Percentiles rank a stretch among this genome's conserved stretches.
These are phyloP conservation scores for Cyclophora punctaria DNA, from an alignment of 2,888 invertebrate species.

Conservation along the genomic window DNA sequence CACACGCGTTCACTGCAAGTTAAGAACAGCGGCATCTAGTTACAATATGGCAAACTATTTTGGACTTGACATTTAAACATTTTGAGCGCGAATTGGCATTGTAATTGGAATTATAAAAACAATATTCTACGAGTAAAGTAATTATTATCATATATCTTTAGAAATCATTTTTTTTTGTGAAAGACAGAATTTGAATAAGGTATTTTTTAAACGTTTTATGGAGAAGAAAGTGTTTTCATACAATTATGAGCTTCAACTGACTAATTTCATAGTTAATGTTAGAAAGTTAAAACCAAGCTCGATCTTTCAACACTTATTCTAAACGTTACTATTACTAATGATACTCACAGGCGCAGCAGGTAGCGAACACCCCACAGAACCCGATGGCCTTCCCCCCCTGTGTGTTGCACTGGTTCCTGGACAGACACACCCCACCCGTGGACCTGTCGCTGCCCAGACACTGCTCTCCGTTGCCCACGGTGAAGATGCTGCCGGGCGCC, in stretches of 20 bases:
- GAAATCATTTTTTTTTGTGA: no score
- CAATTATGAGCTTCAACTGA: no score
- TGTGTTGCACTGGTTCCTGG: conserved; percentile 69
- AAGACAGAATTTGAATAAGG: no score
- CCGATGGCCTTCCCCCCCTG: conserved; percentile 71
- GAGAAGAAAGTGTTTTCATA: no score
- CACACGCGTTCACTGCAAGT: conserved; percentile 62
- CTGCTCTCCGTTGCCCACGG: conserved; percentile 58
- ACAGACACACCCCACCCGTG: conserved; percentile 66
- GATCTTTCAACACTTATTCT: no score
- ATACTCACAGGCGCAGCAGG: conserved; percentile 66
- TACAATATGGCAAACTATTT: background rate
- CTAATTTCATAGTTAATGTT: background rate
- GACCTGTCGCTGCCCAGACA: conserved; percentile 51
- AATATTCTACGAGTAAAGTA: no score
- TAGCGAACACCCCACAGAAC: conserved; percentile 67
- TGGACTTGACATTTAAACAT: no score
- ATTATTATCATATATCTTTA: no score
- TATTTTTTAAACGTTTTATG: no score
- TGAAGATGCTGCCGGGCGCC: conserved; percentile 49
- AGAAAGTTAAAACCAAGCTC: background rate
- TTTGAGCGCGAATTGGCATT: no score
- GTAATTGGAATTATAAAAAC: no score
- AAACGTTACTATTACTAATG: no score
- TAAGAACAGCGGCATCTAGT: conserved; percentile 19